Evolutionary conservation across 2,113 vertebrate species (phyloP).

Genomic region (Trinectes maculatus): DNA sequence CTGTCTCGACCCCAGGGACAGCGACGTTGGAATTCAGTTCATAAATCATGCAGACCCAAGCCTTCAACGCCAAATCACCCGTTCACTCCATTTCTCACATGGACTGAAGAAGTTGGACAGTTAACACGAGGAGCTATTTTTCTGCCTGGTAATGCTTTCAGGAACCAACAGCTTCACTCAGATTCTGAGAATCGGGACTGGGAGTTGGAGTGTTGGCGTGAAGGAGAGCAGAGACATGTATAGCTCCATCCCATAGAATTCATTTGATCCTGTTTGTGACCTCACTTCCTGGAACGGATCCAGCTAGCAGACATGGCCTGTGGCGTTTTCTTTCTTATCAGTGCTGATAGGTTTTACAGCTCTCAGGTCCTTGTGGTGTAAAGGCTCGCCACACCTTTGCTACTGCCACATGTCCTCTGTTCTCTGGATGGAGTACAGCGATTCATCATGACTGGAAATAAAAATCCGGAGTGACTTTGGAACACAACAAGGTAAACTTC

Average conservation of each 20-base stretch:
- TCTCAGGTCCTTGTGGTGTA: background rate
- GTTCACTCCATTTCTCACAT: conserved; percentile 58
- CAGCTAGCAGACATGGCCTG: background rate
- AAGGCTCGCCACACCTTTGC: conserved; percentile 37
- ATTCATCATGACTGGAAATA: background rate
- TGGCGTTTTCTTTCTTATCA: conserved; percentile 45
- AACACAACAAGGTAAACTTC: conserved; percentile 50
- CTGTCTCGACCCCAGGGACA: conserved; percentile 56
- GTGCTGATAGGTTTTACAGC: conserved; percentile 54
- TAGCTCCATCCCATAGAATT: conserved; percentile 17
- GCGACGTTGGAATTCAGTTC: conserved; percentile 43
- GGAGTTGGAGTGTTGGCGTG: background rate
- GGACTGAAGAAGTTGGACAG: conserved; percentile 49
- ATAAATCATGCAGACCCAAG: conserved; percentile 64
- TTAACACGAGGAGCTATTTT: conserved; percentile 52
- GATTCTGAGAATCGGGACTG: conserved; percentile 49
- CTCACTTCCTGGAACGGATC: conserved; percentile 54
- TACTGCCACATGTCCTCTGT: background rate
- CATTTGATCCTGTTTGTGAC: conserved; percentile 29
- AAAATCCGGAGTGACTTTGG: conserved; percentile 17
- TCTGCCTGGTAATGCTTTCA: conserved; percentile 47
- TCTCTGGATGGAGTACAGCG: background rate
- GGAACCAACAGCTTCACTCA: conserved; percentile 31
- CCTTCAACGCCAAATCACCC: conserved; percentile 48
- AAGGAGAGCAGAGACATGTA: conserved; percentile 13